Evolutionary conservation across 2,797 vertebrate genomes (phyloP).

Genomic region (Manis crassicaudata): DNA sequence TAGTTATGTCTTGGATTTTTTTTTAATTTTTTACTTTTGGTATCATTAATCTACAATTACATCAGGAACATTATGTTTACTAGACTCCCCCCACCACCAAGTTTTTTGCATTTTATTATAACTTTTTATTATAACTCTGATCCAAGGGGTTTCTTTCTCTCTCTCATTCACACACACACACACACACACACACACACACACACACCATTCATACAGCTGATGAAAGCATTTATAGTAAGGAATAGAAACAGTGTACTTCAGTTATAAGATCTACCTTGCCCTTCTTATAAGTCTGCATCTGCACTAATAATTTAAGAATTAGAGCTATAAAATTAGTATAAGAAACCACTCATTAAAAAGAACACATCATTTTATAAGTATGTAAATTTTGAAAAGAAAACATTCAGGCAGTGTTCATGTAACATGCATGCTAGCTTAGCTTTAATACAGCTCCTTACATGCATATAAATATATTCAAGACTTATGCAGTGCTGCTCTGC

Average conservation of each 20-base stretch:
- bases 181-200: neutral
- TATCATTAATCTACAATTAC: no score
- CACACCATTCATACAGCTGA: neutral
- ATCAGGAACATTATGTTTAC: no score
- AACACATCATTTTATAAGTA: constrained; percentile 31
- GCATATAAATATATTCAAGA: neutral
- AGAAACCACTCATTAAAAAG: constrained; percentile 47
- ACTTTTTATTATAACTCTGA: neutral
- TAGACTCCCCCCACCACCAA: no score
- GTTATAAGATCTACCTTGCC: neutral
- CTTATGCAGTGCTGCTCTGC: neutral
- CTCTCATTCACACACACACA: neutral
- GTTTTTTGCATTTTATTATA: no score
- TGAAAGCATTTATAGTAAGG: constrained; percentile 18
- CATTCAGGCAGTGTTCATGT: neutral
- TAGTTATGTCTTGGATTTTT: neutral
- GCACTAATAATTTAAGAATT: constrained; percentile 40
- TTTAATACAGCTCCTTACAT: neutral
- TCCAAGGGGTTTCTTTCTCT: neutral
- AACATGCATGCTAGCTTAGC: neutral
- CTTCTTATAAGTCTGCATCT: neutral
- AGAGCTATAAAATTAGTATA: constrained; percentile 12
- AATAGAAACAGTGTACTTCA: neutral
- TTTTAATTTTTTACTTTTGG: no score
- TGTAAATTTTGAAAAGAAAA: constrained; percentile 41